These are phyloP conservation scores for Piaya cayana DNA, from an alignment of 2,113 vertebrate species.

Conservation along the genomic window DNA sequence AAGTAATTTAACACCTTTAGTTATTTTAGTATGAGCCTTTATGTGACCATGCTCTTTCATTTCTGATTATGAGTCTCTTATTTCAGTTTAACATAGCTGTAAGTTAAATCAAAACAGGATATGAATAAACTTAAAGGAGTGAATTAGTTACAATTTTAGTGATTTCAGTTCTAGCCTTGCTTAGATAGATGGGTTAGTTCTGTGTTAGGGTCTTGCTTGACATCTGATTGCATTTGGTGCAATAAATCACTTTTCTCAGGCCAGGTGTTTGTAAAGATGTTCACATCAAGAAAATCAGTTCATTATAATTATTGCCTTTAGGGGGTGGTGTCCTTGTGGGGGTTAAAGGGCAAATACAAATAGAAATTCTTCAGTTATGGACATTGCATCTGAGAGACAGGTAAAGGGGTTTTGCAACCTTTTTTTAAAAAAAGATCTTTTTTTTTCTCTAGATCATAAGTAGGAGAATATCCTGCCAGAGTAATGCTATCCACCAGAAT, in stretches of 20 bases:
- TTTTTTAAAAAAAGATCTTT: neutral
- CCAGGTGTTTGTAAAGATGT: neutral
- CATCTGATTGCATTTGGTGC: neutral
- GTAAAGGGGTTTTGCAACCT: neutral
- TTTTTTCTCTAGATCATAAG: too few relatives aligned
- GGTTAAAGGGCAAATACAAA: neutral
- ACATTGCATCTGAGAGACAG: neutral
- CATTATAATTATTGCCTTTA: neutral
- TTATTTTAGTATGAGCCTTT: slow-evolving; percentile 35
- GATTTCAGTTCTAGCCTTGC: slow-evolving; percentile 16
- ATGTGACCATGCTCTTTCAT: slow-evolving; percentile 41
- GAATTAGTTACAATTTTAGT: slow-evolving; percentile 32
- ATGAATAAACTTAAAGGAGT: slow-evolving; percentile 56
- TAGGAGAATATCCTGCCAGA: neutral
- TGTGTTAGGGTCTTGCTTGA: neutral
- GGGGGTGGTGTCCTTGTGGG: neutral
- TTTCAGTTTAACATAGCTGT: slow-evolving; percentile 54
- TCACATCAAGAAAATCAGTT: neutral
- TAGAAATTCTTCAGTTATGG: neutral
- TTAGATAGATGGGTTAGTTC: neutral
- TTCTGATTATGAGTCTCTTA: slow-evolving; percentile 64
- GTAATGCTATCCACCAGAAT: neutral
- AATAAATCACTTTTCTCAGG: neutral
- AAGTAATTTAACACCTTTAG: slow-evolving; percentile 51
- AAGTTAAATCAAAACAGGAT: slow-evolving; percentile 66